A percentile compares a stretch with the other conserved stretches of the same genome.
These are phyloP conservation scores for Oncorhynchus masou DNA, from an alignment of 2,113 vertebrate species.

Conservation along the genomic window DNA sequence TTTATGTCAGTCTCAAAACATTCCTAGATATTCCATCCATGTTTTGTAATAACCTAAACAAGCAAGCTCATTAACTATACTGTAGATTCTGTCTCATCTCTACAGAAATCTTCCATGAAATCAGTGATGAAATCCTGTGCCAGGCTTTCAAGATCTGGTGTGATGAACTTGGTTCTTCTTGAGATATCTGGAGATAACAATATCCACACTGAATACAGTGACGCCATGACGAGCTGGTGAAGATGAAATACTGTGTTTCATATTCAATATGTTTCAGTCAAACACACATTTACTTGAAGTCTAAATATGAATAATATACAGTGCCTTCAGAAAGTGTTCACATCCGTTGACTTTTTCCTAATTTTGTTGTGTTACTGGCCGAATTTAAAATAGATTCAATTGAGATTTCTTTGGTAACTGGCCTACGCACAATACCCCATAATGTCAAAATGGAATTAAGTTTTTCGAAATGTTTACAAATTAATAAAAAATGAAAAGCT, in stretches of 20 bases:
- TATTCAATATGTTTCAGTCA: no score
- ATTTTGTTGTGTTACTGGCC: no score
- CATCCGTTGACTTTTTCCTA: no score
- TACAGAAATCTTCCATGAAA: constrained; percentile 78
- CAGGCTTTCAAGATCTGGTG: constrained; percentile 67
- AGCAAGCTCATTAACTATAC: neutral
- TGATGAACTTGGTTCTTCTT: constrained; percentile 51
- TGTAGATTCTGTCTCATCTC: constrained; percentile 6
- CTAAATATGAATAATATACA: no score
- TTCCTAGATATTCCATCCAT: neutral
- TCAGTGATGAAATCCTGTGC: constrained; percentile 62
- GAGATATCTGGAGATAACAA: neutral
- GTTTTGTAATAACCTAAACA: neutral
- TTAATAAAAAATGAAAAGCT: no score
- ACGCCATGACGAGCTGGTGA: neutral
- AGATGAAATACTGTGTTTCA: neutral
- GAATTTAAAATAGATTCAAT: no score
- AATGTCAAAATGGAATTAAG: no score
- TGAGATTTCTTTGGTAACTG: no score
- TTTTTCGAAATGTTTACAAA: no score
- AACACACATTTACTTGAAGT: no score
- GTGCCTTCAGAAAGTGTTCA: no score
- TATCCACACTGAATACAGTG: neutral
- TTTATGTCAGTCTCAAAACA: neutral
- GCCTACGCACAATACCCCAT: no score